Evolutionary conservation across 2,888 invertebrate species (phyloP).

Genomic region (Prosapia bicincta): DNA sequence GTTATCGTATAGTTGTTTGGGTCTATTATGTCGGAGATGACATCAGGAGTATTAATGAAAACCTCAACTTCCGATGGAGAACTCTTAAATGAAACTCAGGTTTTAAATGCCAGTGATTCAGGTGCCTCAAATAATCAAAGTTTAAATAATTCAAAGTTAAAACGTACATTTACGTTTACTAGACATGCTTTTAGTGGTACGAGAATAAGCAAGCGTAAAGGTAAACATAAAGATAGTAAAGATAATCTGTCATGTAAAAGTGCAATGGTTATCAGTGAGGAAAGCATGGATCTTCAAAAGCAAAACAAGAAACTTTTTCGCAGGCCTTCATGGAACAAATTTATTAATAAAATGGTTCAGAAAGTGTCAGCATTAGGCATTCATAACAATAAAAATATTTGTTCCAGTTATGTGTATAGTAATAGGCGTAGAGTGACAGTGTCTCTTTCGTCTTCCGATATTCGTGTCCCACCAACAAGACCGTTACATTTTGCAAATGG

Average conservation of each 20-base stretch:
- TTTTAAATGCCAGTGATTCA: slow-evolving; percentile 25
- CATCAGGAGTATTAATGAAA: slow-evolving; percentile 31
- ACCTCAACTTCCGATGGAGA: slow-evolving; percentile 28
- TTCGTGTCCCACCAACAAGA: slow-evolving; percentile 47
- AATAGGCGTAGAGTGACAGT: slow-evolving; percentile 42
- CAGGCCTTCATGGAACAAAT: slow-evolving; percentile 76
- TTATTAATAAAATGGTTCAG: slow-evolving; percentile 76
- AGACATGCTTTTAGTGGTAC: slow-evolving; percentile 63
- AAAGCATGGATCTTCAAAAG: slow-evolving; percentile 37
- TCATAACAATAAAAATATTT: slow-evolving; percentile 49
- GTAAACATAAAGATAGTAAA: slow-evolving; percentile 45
- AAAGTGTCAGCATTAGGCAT: slow-evolving; percentile 72
- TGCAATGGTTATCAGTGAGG: slow-evolving; percentile 38
- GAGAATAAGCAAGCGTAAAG: slow-evolving; percentile 47
- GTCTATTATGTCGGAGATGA: slow-evolving; percentile 37
- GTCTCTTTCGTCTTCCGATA: slow-evolving; percentile 47
- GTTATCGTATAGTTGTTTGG: not conserved
- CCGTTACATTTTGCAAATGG: slow-evolving; percentile 52
- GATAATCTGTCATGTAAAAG: slow-evolving; percentile 37
- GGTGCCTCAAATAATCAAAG: slow-evolving; percentile 11
- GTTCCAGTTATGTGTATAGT: slow-evolving; percentile 44
- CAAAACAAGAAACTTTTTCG: slow-evolving; percentile 65
- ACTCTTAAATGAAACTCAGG: slow-evolving; percentile 23
- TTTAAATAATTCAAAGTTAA: slow-evolving; percentile 48
- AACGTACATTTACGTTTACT: slow-evolving; percentile 77